Percentiles rank a stretch among this genome's conserved stretches.
These are phyloP conservation scores for Anagyrus pseudococci DNA, from an alignment of 2,888 invertebrate genomes.

Conservation along the genomic window DNA sequence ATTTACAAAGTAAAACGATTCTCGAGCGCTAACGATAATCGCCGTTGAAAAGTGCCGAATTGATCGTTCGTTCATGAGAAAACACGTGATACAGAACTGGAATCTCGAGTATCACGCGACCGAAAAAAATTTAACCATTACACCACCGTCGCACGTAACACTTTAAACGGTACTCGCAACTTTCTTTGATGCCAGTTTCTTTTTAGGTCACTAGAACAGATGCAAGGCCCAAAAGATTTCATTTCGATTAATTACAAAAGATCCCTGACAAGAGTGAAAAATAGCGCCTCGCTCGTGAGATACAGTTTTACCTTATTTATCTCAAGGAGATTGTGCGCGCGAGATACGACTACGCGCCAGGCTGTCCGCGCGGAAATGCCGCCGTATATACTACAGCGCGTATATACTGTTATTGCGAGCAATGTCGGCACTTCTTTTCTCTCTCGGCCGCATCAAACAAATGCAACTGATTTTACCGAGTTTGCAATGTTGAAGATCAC, in stretches of 20 bases:
- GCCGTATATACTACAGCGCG: too few species aligned
- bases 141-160: conserved; percentile 35
- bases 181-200: conserved; percentile 34
- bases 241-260: conserved; percentile 23
- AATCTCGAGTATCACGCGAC: conserved; percentile 17
- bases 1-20: too few species aligned
- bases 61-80: background rate
- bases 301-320: background rate
- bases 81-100: background rate
- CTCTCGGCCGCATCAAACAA: too few species aligned
- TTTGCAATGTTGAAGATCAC: background rate
- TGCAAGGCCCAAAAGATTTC: conserved; percentile 17
- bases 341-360: too few species aligned
- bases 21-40: too few species aligned
- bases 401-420: too few species aligned
- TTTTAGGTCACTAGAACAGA: conserved; percentile 35
- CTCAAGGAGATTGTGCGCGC: too few species aligned
- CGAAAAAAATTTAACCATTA: conserved; percentile 27
- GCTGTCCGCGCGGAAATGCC: too few species aligned
- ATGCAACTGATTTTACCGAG: background rate
- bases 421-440: too few species aligned
- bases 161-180: conserved; percentile 20
- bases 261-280: conserved; percentile 2
- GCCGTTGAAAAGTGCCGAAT: conserved; percentile 1
- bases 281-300: background rate